These are phyloP conservation scores for Agrotis puta DNA, from an alignment of 2,888 invertebrate species.

Conservation along the genomic window DNA sequence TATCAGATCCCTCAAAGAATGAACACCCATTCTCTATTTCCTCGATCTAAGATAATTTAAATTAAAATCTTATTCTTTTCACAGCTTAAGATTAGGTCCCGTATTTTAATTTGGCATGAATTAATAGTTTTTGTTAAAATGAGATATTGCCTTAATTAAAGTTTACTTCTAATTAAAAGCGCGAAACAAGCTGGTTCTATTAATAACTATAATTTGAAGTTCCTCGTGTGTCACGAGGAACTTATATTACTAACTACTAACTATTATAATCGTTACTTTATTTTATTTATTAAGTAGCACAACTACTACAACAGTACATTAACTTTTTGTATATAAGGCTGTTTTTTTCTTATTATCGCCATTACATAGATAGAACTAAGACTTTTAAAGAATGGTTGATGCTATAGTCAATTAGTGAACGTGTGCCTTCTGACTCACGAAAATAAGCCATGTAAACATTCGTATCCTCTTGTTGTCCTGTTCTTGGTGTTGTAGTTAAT, in stretches of 20 bases:
- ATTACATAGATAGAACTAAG: too few species aligned
- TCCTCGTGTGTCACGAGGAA: background rate
- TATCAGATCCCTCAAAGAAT: background rate
- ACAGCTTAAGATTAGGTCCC: background rate
- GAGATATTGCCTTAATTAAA: background rate
- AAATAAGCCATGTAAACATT: too few species aligned
- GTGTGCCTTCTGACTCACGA: too few species aligned
- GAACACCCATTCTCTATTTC: background rate
- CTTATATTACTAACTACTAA: too few species aligned
- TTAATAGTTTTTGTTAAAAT: background rate
- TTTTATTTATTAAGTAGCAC: background rate
- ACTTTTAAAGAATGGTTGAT: too few species aligned
- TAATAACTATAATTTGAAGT: constrained; percentile 8
- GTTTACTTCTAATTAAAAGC: constrained; percentile 1
- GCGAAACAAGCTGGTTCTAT: constrained; percentile 1
- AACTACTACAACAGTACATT: background rate
- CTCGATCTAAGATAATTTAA: background rate
- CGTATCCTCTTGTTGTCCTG: constrained; percentile 29
- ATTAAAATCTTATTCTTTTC: background rate
- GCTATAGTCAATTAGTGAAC: too few species aligned
- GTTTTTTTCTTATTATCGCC: too few species aligned
- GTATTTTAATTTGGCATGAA: background rate
- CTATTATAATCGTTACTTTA: background rate
- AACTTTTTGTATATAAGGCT: too few species aligned
- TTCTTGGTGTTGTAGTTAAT: constrained; percentile 61